A percentile compares a stretch with the other conserved stretches of the same genome.
phyloP scores from a whole-genome alignment of 1,140 invertebrate genomes.

The Physella acuta region DNA sequence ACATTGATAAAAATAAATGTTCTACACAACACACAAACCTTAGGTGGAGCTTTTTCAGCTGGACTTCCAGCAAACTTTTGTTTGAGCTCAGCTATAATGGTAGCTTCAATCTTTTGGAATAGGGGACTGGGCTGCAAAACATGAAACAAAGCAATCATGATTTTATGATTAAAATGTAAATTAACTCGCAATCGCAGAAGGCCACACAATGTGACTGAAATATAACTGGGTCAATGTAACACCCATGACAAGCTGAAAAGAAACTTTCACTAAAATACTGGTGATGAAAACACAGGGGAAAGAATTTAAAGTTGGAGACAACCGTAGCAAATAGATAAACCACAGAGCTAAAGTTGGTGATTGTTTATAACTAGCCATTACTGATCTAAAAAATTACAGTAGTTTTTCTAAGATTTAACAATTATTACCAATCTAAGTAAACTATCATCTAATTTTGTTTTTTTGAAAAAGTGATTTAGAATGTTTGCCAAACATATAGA shows the following conservation, averaged over 20 bases:
- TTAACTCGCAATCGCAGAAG: not conserved
- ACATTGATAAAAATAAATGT: not conserved
- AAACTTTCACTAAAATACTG: not conserved
- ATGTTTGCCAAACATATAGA: too few relatives aligned
- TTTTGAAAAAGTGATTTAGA: too few relatives aligned
- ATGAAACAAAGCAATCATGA: slow-evolving; percentile 15
- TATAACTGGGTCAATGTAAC: not conserved
- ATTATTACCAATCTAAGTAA: too few relatives aligned
- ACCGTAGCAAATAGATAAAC: too few relatives aligned
- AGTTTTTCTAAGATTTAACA: too few relatives aligned
- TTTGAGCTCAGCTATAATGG: slow-evolving; percentile 73
- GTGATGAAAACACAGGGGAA: too few relatives aligned
- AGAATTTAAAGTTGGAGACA: too few relatives aligned
- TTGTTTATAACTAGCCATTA: too few relatives aligned
- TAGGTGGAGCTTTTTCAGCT: slow-evolving; percentile 24
- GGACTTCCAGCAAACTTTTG: slow-evolving; percentile 69
- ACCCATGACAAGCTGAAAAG: not conserved
- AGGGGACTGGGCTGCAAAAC: slow-evolving; percentile 72
- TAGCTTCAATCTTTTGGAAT: slow-evolving; percentile 83
- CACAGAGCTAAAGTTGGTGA: too few relatives aligned
- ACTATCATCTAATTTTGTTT: too few relatives aligned
- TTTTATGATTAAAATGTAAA: not conserved
- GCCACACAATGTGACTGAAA: not conserved
- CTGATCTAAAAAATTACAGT: too few relatives aligned
- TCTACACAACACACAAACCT: slow-evolving; percentile 13